phyloP scores from a whole-genome alignment of 2,888 invertebrate species.

The Platycnemis pennipes region DNA sequence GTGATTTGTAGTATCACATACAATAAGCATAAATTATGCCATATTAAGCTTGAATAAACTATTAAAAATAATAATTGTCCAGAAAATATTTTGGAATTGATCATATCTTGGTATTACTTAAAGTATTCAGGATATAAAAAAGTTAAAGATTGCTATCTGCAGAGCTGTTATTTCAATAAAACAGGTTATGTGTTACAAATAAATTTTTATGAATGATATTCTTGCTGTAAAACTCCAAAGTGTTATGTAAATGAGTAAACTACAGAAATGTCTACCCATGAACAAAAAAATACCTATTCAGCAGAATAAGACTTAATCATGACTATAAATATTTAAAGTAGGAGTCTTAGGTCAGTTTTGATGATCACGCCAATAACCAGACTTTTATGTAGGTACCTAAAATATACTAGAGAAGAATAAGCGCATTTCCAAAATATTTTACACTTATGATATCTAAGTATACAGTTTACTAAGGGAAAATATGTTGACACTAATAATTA shows the following conservation, averaged over 20 bases:
- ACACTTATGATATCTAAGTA: not conserved
- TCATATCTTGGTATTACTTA: too few species aligned
- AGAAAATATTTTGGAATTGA: too few species aligned
- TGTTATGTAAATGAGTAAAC: not conserved
- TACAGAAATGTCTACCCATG: not conserved
- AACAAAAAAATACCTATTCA: not conserved
- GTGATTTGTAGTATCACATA: too few species aligned
- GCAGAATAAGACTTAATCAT: not conserved
- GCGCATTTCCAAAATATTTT: not conserved
- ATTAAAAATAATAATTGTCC: too few species aligned
- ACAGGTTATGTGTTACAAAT: too few species aligned
- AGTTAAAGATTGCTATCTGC: too few species aligned
- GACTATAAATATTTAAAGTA: slow-evolving; percentile 11
- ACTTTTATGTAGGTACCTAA: not conserved
- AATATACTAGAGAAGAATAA: not conserved
- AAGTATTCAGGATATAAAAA: too few species aligned
- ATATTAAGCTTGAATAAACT: too few species aligned
- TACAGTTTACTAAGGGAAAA: not conserved
- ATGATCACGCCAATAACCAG: not conserved
- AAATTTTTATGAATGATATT: too few species aligned
- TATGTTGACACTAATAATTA: slow-evolving; percentile 22
- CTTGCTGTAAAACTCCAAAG: too few species aligned
- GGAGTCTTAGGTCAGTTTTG: not conserved
- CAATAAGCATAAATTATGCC: too few species aligned
- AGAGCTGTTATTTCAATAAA: too few species aligned